Evolutionary conservation across 2,797 vertebrate genomes (phyloP).

Genomic region (Columba guinea): DNA sequence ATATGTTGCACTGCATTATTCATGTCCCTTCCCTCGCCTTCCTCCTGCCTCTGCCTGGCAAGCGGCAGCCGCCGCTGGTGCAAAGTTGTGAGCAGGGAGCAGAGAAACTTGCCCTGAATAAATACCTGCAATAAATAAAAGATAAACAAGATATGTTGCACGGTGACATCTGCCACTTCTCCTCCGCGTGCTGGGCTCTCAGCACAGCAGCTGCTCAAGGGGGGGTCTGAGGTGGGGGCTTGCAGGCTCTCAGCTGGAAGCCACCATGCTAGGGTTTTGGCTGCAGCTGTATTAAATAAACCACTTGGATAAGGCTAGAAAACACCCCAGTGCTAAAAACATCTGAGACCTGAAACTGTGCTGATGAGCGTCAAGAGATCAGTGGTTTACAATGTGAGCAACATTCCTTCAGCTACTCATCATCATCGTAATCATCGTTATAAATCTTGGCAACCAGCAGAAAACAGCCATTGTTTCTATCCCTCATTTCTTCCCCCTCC

Average conservation of each 20-base stretch:
- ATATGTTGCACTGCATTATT: slow-evolving; percentile 60
- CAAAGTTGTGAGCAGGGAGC: slow-evolving; percentile 7
- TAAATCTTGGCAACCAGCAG: slow-evolving; percentile 41
- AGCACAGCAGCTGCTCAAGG: neutral
- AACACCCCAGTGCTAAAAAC: slow-evolving; percentile 45
- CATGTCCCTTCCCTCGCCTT: slow-evolving; percentile 36
- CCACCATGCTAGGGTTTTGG: slow-evolving; percentile 22
- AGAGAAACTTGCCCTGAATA: slow-evolving; percentile 44
- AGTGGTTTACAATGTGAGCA: slow-evolving; percentile 36
- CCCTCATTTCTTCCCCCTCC: neutral
- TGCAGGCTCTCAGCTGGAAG: slow-evolving; percentile 50
- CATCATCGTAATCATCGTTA: slow-evolving; percentile 37
- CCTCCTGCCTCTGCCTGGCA: slow-evolving; percentile 43
- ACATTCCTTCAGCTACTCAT: slow-evolving; percentile 34
- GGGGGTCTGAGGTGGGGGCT: neutral
- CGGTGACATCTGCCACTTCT: slow-evolving; percentile 30
- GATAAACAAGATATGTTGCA: slow-evolving; percentile 58
- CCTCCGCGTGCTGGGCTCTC: neutral
- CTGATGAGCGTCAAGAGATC: slow-evolving; percentile 44
- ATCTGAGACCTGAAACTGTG: slow-evolving; percentile 61
- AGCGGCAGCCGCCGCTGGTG: neutral
- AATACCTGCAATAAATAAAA: slow-evolving; percentile 65
- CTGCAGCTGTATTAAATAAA: slow-evolving; percentile 73
- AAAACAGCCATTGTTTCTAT: slow-evolving; percentile 47
- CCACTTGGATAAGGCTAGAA: slow-evolving; percentile 43